Conservation (phyloP, 1,140 invertebrate species). For the Lepidurus packardi region DNA sequence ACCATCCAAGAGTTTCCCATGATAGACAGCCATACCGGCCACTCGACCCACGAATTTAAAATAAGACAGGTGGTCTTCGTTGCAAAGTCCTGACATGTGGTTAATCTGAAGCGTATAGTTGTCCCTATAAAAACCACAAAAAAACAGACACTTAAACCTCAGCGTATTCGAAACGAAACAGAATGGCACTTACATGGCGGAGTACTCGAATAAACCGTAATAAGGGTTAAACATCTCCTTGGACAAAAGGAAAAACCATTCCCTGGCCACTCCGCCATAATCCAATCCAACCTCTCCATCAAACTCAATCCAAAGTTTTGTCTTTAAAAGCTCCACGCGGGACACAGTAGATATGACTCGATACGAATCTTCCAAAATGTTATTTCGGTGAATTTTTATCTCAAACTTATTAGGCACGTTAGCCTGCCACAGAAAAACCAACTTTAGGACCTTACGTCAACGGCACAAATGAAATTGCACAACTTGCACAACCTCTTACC, state of each 20-base stretch:
- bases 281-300: constrained; percentile 94
- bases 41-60: constrained; percentile 98
- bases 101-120: constrained; percentile 99
- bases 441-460: not conserved
- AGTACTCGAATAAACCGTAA: constrained; percentile 98
- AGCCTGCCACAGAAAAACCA: constrained; percentile 56
- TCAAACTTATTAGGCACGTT: constrained; percentile 98
- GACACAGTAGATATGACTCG: constrained; percentile 78
- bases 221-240: constrained; percentile 99
- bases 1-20: constrained; percentile 95
- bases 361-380: constrained; percentile 94
- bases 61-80: constrained; percentile 95
- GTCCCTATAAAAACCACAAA: constrained; percentile 70
- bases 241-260: constrained; percentile 97
- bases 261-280: constrained; percentile 92
- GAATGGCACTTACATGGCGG: constrained; percentile 71
- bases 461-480: not conserved
- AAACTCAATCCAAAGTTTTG: constrained; percentile 98
- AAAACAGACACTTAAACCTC: too few relatives aligned
- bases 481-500: constrained; percentile 54
- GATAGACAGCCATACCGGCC: constrained; percentile 97
- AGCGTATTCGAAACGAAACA: not conserved
- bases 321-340: constrained; percentile 82
- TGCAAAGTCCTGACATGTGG: constrained; percentile 91
- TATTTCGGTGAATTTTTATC: constrained; percentile 80